phyloP scores from a whole-genome alignment of 2,888 invertebrate genomes.

The Phaonia tiefii region DNA sequence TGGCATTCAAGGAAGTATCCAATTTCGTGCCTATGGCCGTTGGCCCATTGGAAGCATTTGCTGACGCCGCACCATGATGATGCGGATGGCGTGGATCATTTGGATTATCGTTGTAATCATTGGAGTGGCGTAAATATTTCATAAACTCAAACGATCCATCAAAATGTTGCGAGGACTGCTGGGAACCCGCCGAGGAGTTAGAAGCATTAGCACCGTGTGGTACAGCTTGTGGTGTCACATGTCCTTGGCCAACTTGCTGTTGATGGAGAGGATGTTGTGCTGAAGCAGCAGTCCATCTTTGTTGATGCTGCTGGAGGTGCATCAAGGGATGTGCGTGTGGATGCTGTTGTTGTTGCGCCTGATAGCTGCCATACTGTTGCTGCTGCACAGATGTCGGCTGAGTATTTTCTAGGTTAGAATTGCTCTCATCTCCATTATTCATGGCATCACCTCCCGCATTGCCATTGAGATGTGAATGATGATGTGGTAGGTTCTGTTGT shows the following conservation, averaged over 20 bases:
- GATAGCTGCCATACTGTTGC: slow-evolving; percentile 64
- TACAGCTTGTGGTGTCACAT: slow-evolving; percentile 47
- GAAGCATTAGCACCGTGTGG: slow-evolving; percentile 29
- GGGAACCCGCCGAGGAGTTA: slow-evolving; percentile 14
- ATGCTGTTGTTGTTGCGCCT: slow-evolving; percentile 59
- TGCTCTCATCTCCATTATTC: slow-evolving; percentile 56
- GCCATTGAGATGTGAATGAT: slow-evolving; percentile 37
- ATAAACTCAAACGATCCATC: slow-evolving; percentile 80
- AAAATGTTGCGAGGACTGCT: slow-evolving; percentile 70
- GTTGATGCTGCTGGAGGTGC: slow-evolving; percentile 54
- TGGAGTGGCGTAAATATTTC: slow-evolving; percentile 79
- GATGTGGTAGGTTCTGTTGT: too few species aligned
- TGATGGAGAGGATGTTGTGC: slow-evolving; percentile 32
- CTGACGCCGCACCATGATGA: background rate
- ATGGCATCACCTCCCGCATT: slow-evolving; percentile 55
- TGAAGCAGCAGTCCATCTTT: slow-evolving; percentile 46
- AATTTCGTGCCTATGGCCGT: slow-evolving; percentile 61
- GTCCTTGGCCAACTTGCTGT: slow-evolving; percentile 40
- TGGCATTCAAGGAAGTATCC: slow-evolving; percentile 56
- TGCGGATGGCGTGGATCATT: slow-evolving; percentile 58
- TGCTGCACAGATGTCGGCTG: slow-evolving; percentile 61
- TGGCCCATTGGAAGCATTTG: slow-evolving; percentile 54
- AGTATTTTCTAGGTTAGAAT: slow-evolving; percentile 62
- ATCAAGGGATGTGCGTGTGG: slow-evolving; percentile 38
- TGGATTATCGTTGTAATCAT: slow-evolving; percentile 74